Conservation (phyloP, 2,113 vertebrate species). For the Tauraco erythrolophus region DNA sequence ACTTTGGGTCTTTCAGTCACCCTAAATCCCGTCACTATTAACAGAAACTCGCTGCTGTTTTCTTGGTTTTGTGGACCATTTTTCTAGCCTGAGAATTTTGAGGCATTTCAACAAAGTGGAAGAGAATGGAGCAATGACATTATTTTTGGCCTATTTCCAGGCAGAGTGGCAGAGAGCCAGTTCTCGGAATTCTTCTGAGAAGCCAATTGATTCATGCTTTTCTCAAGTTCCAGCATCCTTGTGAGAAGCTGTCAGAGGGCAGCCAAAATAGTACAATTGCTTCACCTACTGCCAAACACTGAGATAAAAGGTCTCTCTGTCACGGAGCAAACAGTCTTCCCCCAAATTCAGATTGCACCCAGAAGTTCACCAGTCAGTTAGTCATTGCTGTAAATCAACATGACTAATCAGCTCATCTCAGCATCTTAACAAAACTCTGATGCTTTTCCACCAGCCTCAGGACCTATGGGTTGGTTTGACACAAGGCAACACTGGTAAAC, state of each 20-base stretch:
- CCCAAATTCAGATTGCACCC: neutral
- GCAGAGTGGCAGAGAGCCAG: constrained; percentile 9
- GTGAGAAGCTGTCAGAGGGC: constrained; percentile 29
- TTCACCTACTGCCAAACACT: neutral
- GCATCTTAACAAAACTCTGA: neutral
- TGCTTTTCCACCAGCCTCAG: neutral
- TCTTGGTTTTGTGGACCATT: neutral
- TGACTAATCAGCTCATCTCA: neutral
- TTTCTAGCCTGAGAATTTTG: neutral
- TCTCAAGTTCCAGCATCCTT: constrained; percentile 13
- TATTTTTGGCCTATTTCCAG: constrained; percentile 24
- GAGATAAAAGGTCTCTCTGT: neutral
- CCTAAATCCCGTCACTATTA: neutral
- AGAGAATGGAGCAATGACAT: neutral
- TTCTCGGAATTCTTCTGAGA: constrained; percentile 11
- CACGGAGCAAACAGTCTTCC: neutral
- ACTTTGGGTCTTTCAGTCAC: neutral
- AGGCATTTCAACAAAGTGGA: neutral
- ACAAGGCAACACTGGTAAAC: neutral
- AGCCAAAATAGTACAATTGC: neutral
- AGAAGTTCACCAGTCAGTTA: neutral
- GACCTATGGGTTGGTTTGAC: neutral
- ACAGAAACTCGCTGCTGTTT: neutral
- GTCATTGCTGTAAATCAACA: neutral
- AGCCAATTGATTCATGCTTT: neutral